Percentiles rank a stretch among this genome's conserved stretches.
Evolutionary conservation across 2,888 invertebrate genomes (phyloP).

Genomic region (Drepanosiphum platanoidis): DNA sequence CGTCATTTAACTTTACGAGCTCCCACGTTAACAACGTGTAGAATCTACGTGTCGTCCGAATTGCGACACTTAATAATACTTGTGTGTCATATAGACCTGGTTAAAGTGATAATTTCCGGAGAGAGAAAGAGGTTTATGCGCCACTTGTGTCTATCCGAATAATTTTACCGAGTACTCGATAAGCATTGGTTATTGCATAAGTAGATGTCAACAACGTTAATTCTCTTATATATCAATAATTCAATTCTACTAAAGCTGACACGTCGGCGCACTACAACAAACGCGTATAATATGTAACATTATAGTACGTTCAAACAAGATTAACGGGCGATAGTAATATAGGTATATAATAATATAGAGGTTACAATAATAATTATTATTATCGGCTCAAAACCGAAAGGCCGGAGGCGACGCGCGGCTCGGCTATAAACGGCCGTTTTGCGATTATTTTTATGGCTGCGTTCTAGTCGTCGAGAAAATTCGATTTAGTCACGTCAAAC

Average conservation of each 20-base stretch:
- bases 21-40: conserved; percentile 45
- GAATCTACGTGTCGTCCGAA: conserved; percentile 50
- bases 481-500: conserved; percentile 4
- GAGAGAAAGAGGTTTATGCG: conserved; percentile 37
- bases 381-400: background rate
- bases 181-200: conserved; percentile 50
- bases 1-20: conserved; percentile 49
- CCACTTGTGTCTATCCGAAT: conserved; percentile 38
- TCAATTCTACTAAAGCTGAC: conserved; percentile 47
- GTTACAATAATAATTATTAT: conserved; percentile 23
- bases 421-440: conserved; percentile 28
- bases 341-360: too few relatives aligned
- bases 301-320: conserved; percentile 35
- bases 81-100: conserved; percentile 29
- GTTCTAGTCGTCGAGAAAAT: background rate
- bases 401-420: background rate
- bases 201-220: conserved; percentile 44
- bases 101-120: conserved; percentile 61
- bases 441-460: conserved; percentile 42
- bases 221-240: conserved; percentile 48
- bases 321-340: conserved; percentile 19
- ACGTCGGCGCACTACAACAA: conserved; percentile 12
- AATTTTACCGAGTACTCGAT: conserved; percentile 43
- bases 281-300: too few relatives aligned
- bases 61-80: conserved; percentile 54